phyloP scores from a whole-genome alignment of 2,888 invertebrate species.

The Andrena trimmerana region DNA sequence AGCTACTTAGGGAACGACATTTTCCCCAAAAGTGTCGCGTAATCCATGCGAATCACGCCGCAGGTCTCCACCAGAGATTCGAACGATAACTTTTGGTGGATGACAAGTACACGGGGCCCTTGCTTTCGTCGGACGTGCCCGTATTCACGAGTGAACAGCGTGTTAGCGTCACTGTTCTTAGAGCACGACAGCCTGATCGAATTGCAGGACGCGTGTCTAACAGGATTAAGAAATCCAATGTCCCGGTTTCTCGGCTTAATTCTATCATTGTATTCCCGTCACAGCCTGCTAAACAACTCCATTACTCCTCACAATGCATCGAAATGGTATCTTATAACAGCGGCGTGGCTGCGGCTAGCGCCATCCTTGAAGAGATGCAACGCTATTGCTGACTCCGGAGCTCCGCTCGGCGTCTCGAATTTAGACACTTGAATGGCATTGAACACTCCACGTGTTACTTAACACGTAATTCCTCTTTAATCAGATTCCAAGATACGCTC shows the following conservation, averaged over 20 bases:
- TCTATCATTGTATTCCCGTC: conserved; percentile 52
- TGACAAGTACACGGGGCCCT: conserved; percentile 48
- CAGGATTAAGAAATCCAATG: conserved; percentile 62
- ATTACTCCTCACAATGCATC: conserved; percentile 52
- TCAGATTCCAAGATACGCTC: not conserved
- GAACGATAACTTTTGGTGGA: conserved; percentile 51
- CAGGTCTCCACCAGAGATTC: conserved; percentile 4
- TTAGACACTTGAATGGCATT: not conserved
- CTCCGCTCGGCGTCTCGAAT: not conserved
- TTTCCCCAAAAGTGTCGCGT: not conserved
- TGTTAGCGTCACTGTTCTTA: conserved; percentile 34
- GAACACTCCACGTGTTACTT: not conserved
- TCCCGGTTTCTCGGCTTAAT: conserved; percentile 26
- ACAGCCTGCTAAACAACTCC: conserved; percentile 51
- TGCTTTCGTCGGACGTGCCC: conserved; percentile 53
- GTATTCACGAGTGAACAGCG: conserved; percentile 47
- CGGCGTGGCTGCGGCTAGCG: not conserved
- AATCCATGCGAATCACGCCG: conserved; percentile 57
- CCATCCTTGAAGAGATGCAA: not conserved
- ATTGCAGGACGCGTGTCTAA: conserved; percentile 63
- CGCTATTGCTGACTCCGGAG: not conserved
- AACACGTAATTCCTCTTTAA: not conserved
- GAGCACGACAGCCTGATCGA: conserved; percentile 58
- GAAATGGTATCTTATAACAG: conserved; percentile 31
- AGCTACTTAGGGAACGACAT: conserved; percentile 29